Percentiles rank a stretch among this genome's conserved stretches.
Evolutionary conservation across 1,140 invertebrate species (phyloP).

Genomic region (Drosophila quadrilineata): DNA sequence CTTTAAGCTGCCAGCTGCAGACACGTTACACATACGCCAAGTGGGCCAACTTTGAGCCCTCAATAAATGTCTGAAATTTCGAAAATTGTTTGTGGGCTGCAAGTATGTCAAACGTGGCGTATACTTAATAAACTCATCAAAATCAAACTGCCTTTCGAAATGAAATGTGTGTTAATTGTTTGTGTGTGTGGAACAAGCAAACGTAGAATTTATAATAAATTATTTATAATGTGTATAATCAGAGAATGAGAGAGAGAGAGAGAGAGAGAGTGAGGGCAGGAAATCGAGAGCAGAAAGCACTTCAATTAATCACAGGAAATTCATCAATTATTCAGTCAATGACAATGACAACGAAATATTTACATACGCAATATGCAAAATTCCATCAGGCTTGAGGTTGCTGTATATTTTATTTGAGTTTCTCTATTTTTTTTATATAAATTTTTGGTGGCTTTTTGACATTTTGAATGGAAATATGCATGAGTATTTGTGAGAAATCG

Average conservation of each 20-base stretch:
- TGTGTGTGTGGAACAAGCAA: no score
- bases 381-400: neutral
- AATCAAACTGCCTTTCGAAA: no score
- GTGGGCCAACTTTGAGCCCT: neutral
- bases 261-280: neutral
- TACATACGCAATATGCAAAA: slow-evolving; percentile 17
- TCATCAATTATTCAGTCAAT: slow-evolving; percentile 63
- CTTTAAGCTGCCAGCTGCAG: slow-evolving; percentile 12
- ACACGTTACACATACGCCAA: slow-evolving; percentile 48
- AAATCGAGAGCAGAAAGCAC: slow-evolving; percentile 44
- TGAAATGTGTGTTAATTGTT: no score
- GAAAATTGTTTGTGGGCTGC: no score
- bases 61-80: no score
- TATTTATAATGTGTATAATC: no score
- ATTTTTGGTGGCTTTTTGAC: slow-evolving; percentile 5
- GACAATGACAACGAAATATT: slow-evolving; percentile 39
- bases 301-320: slow-evolving; percentile 67
- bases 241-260: neutral
- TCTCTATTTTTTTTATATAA: neutral
- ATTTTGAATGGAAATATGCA: slow-evolving; percentile 25
- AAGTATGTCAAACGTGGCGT: no score
- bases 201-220: no score
- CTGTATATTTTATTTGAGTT: neutral
- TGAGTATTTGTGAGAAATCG: slow-evolving; percentile 29
- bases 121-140: no score